A percentile compares a stretch with the other conserved stretches of the same genome.
Evolutionary conservation across 1,140 invertebrate species (phyloP).

Genomic region (Diplogasteroides magnus): DNA sequence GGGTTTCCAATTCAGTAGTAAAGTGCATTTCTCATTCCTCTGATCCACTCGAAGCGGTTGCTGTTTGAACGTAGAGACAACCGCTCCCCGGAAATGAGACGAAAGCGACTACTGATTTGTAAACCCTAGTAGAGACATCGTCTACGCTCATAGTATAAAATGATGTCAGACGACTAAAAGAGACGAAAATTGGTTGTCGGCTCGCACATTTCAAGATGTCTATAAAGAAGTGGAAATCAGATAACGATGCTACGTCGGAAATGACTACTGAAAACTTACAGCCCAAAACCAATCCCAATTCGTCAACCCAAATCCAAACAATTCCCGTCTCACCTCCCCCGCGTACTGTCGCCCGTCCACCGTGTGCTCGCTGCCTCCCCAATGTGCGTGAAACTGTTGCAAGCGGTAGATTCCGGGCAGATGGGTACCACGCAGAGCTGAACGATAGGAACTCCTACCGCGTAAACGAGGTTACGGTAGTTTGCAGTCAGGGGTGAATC

Average conservation of each 20-base stretch:
- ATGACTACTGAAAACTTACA: background rate
- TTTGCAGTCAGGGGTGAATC: too few species aligned
- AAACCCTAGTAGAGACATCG: too few species aligned
- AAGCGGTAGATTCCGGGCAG: conserved; percentile 16
- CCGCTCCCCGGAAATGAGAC: too few species aligned
- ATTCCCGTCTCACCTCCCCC: conserved; percentile 16
- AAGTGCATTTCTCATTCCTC: too few species aligned
- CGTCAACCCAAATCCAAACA: background rate
- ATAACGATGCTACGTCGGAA: background rate
- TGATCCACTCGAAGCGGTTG: too few species aligned
- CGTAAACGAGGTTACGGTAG: too few species aligned
- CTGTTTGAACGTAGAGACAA: too few species aligned
- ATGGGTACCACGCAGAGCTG: conserved; percentile 26
- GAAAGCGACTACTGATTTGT: too few species aligned
- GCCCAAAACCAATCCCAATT: background rate
- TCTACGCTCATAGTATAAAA: too few species aligned
- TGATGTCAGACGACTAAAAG: too few species aligned
- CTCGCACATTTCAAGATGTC: background rate
- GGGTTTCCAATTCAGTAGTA: too few species aligned
- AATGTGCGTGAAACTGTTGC: conserved; percentile 31
- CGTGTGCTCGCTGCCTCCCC: conserved; percentile 31
- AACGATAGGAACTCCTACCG: too few species aligned
- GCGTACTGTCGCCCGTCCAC: conserved; percentile 25
- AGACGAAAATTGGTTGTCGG: background rate
- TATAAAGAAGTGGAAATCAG: background rate